A percentile compares a stretch with the other conserved stretches of the same genome.
These are phyloP conservation scores for Rhimphoctona megacephalus DNA, from an alignment of 2,888 invertebrate genomes.

Conservation along the genomic window DNA sequence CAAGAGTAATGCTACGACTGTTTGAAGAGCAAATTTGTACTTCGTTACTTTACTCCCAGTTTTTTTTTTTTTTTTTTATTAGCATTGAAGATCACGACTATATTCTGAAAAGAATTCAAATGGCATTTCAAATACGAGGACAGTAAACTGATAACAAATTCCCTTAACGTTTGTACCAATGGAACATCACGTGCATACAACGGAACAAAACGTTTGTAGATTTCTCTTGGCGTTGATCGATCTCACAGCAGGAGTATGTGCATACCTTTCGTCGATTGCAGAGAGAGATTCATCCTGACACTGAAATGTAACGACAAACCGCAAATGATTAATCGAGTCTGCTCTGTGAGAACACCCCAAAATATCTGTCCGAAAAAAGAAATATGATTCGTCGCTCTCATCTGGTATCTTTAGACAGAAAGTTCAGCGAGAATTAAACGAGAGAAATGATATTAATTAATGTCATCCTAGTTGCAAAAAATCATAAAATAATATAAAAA, in stretches of 20 bases:
- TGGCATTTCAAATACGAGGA: not conserved
- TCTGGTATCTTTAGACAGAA: not conserved
- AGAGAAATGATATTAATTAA: not conserved
- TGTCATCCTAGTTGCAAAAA: not conserved
- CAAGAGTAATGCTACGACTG: not conserved
- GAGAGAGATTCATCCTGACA: slow-evolving; percentile 42
- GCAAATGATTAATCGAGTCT: slow-evolving; percentile 48
- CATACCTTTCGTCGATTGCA: slow-evolving; percentile 20
- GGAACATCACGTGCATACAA: slow-evolving; percentile 4
- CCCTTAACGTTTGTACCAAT: not conserved
- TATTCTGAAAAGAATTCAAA: too few species aligned
- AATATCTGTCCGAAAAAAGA: slow-evolving; percentile 38
- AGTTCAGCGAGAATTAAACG: not conserved
- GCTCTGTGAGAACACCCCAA: slow-evolving; percentile 17
- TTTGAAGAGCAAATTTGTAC: slow-evolving; percentile 1
- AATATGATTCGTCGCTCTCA: not conserved
- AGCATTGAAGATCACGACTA: not conserved
- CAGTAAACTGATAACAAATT: slow-evolving; percentile 7
- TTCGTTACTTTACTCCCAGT: not conserved
- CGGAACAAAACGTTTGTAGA: slow-evolving; percentile 41
- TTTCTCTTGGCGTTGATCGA: slow-evolving; percentile 52
- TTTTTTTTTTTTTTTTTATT: not conserved
- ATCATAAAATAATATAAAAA: not conserved
- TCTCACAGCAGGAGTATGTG: slow-evolving; percentile 17
- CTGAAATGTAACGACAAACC: slow-evolving; percentile 31